Evolutionary conservation across 2,888 invertebrate genomes (phyloP), one percentile per base, ranked within the genome.

Genomic region (Panzeria rudis): DNA sequence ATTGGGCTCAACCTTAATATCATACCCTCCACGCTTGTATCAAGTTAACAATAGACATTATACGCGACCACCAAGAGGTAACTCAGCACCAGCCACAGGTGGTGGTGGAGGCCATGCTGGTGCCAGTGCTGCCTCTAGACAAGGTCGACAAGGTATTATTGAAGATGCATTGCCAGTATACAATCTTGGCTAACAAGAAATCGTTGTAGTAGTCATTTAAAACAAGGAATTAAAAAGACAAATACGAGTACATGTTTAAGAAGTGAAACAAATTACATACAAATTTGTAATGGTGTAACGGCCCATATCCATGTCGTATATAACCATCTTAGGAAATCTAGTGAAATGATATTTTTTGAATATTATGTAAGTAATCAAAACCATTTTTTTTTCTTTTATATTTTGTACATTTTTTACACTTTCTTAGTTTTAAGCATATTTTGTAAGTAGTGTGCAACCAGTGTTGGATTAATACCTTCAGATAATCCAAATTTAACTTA

Each of bases 1-100:
- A 41, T 93, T 97, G 81, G 97, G 96, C 68, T 97, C 97, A 78
- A 95, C 97, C 9, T 93, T 97, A 83, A 96, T 97, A 64, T 87
- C 91, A 41, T 91, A 92, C 87, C 90, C 93, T 50, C 88, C 91
- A 59, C 89, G 93, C 56, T 91, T 94, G 71, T 94, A 94, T 90
- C 94, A 94, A 25, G 91, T 93, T 5, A 91, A 91, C 87, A 93
- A 94, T 86, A 94, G 94, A 69, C 88, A 91, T n/a, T 91, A 89
- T 69, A 89, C 90, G 86, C 88, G 91, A 32, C 72, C 83, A 38
- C 64, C 84, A 68, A 86, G 88, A 23, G 84, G 81, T 38, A 86
- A 80, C 73, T 77, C 86, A 23, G 83, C 83, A 20, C 76, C 81
- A 9, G 32, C 32, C 15, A 56, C 59, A 15, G 82, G 79, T 29